Evolutionary conservation across 2,113 vertebrate genomes (phyloP).

Genomic region (Atractosteus spatula): DNA sequence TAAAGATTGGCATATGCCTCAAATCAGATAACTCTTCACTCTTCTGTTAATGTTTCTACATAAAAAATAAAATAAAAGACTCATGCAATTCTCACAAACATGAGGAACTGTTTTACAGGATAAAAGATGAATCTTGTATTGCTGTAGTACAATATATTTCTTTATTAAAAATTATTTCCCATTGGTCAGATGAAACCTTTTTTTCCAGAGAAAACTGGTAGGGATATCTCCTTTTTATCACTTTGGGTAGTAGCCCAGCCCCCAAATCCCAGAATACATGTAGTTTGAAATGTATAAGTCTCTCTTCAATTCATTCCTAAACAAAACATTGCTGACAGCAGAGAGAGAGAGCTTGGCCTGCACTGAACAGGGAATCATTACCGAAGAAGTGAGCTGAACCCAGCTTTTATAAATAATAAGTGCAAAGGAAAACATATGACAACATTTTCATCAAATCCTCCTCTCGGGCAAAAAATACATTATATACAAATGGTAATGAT

Average conservation of each 20-base stretch:
- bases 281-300: conserved; percentile 73
- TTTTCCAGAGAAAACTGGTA: conserved; percentile 60
- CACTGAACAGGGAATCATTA: conserved; percentile 60
- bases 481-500: conserved; percentile 67
- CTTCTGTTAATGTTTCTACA: too few relatives aligned
- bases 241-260: conserved; percentile 66
- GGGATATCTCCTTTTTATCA: conserved; percentile 65
- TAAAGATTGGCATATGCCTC: too few relatives aligned
- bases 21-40: too few relatives aligned
- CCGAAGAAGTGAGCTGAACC: conserved; percentile 67
- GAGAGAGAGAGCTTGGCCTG: conserved; percentile 60
- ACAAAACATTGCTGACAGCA: conserved; percentile 66
- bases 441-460: conserved; percentile 78
- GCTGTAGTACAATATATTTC: not conserved
- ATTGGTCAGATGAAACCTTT: conserved; percentile 44
- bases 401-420: conserved; percentile 65
- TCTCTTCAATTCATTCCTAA: conserved; percentile 70
- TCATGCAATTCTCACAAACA: too few relatives aligned
- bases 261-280: conserved; percentile 67
- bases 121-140: too few relatives aligned
- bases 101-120: too few relatives aligned
- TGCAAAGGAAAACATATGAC: conserved; percentile 54
- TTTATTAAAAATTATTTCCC: conserved; percentile 21
- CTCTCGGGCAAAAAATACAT: conserved; percentile 22
- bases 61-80: too few relatives aligned